Conservation (phyloP, 2,797 vertebrate genomes). For the Dendrocincla fuliginosa region DNA sequence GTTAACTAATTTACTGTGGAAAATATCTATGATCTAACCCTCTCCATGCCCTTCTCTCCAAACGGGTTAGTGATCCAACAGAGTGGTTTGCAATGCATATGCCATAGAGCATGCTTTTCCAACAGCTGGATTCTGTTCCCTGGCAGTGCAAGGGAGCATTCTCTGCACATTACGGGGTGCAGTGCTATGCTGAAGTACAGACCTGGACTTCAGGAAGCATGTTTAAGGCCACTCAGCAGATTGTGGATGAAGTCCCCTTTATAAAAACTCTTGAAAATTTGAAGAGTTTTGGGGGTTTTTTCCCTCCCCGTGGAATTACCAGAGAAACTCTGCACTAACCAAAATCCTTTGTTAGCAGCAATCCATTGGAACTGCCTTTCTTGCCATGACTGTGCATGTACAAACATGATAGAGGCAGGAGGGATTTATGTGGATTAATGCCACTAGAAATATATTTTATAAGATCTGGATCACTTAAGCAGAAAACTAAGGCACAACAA, state of each 20-base stretch:
- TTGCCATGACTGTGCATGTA: not conserved
- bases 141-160: not conserved
- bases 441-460: not conserved
- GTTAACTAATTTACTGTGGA: slow-evolving; percentile 56
- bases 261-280: not conserved
- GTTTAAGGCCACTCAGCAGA: not conserved
- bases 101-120: not conserved
- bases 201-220: not conserved
- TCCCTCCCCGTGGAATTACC: not conserved
- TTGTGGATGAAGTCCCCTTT: not conserved
- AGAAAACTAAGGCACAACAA: not conserved
- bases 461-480: not conserved
- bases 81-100: not conserved
- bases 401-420: not conserved
- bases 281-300: not conserved
- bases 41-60: slow-evolving; percentile 33
- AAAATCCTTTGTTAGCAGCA: not conserved
- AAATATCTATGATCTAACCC: slow-evolving; percentile 57
- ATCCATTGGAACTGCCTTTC: not conserved
- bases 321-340: not conserved
- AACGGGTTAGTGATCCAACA: slow-evolving; percentile 4
- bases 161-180: not conserved
- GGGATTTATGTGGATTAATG: not conserved
- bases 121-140: not conserved
- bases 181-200: not conserved